These are phyloP conservation scores for Himalopsyche kuldschensis DNA, from an alignment of 2,888 invertebrate species.

Conservation along the genomic window DNA sequence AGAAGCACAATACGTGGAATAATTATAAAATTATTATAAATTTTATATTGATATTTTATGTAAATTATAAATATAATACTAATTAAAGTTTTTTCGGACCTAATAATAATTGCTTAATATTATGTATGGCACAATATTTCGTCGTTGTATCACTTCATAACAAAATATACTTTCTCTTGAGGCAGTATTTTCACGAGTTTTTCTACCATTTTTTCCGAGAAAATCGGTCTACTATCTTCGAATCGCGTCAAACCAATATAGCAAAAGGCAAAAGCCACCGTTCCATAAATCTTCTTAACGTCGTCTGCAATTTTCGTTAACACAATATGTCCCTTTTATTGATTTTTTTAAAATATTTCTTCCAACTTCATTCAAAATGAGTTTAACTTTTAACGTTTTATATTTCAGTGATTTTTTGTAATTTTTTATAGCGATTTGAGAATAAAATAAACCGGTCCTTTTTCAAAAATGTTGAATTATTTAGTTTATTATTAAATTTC, in stretches of 20 bases:
- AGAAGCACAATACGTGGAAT: too few species aligned
- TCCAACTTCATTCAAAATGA: background rate
- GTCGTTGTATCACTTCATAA: background rate
- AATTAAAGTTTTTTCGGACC: too few species aligned
- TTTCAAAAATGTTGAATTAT: too few species aligned
- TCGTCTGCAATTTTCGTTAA: background rate
- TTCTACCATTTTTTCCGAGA: background rate
- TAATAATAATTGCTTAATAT: too few species aligned
- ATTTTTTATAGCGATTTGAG: too few species aligned
- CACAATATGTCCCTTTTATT: background rate
- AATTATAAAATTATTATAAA: too few species aligned
- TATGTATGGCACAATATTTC: background rate
- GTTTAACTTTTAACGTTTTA: background rate
- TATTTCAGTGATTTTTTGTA: too few species aligned
- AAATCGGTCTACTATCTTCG: background rate
- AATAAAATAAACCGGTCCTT: too few species aligned
- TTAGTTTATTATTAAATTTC: too few species aligned
- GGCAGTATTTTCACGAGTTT: background rate
- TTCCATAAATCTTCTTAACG: background rate
- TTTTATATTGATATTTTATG: too few species aligned
- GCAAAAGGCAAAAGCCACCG: background rate
- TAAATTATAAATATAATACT: too few species aligned
- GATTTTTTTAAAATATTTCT: background rate
- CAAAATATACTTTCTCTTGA: background rate
- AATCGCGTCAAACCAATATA: background rate